Percentiles rank a stretch among this genome's conserved stretches.
Conservation (phyloP, 2,113 vertebrate genomes). For the Falco punctatus region DNA sequence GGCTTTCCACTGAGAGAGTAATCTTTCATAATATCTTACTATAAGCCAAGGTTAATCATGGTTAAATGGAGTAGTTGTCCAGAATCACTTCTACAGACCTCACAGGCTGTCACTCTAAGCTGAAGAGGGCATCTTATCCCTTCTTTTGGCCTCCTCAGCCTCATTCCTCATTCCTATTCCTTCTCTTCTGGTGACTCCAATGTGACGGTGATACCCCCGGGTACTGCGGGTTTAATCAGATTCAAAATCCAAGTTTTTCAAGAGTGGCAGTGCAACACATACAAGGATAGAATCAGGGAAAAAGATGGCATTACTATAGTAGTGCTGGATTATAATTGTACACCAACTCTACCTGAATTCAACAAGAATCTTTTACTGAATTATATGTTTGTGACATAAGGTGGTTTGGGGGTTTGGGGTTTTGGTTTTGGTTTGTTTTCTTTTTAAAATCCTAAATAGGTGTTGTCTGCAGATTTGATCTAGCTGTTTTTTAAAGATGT, state of each 20-base stretch:
- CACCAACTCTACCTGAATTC: not conserved
- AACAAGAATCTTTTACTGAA: not conserved
- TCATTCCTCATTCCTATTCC: not conserved
- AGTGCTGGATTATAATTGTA: not conserved
- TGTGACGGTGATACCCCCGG: not conserved
- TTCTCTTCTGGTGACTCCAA: not conserved
- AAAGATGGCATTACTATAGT: not conserved
- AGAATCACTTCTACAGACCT: not conserved
- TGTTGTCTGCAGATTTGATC: not conserved
- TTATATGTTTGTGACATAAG: not conserved
- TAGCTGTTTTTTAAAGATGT: not conserved
- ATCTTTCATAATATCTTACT: not conserved
- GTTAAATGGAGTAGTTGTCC: not conserved
- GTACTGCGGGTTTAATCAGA: not conserved
- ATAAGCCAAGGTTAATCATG: not conserved
- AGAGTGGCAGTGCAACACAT: not conserved
- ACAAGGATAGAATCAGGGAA: not conserved
- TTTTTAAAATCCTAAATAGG: not conserved
- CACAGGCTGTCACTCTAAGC: not conserved
- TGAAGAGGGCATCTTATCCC: not conserved
- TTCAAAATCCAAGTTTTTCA: not conserved
- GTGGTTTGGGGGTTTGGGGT: accelerated
- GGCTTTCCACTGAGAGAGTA: not conserved
- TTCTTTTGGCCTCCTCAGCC: not conserved
- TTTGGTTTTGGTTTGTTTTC: not conserved